Evolutionary conservation across 1,140 invertebrate species (phyloP).

Genomic region (Bombus waltoni): DNA sequence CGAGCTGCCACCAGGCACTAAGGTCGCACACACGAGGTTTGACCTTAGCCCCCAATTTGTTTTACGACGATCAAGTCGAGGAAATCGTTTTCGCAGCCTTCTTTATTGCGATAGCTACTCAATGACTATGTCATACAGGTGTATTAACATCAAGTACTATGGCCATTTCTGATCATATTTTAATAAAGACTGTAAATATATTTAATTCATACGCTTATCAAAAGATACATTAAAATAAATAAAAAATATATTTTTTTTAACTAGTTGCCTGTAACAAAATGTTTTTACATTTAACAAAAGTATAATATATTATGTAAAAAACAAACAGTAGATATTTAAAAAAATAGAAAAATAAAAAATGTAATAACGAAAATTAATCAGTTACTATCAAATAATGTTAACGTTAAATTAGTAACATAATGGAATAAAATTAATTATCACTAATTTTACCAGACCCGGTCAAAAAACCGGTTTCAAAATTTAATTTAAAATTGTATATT

Average conservation of each 20-base stretch:
- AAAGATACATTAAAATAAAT: background rate
- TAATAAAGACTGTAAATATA: background rate
- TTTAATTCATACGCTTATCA: too few species aligned
- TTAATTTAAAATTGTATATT: too few species aligned
- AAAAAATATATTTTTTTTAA: background rate
- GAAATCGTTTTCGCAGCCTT: slow-evolving; percentile 68
- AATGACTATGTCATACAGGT: slow-evolving; percentile 8
- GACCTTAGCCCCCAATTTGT: slow-evolving; percentile 80
- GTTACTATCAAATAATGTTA: background rate
- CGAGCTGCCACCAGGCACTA: slow-evolving; percentile 48
- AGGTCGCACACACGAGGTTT: slow-evolving; percentile 64
- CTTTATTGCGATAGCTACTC: slow-evolving; percentile 42
- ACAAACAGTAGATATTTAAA: background rate
- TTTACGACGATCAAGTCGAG: slow-evolving; percentile 54
- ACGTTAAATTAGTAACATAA: background rate
- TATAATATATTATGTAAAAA: background rate
- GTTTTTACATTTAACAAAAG: background rate
- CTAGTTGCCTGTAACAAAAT: background rate
- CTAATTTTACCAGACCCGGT: too few species aligned
- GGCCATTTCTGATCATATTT: background rate
- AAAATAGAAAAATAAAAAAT: background rate
- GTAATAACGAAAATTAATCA: background rate
- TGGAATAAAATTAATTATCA: background rate
- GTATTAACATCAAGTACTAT: slow-evolving; percentile 1
- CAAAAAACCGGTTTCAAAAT: too few species aligned